Percentiles rank a stretch among this genome's conserved stretches.
These are phyloP conservation scores for Melanotaenia boesemani DNA, from an alignment of 2,797 vertebrate genomes.

Conservation along the genomic window DNA sequence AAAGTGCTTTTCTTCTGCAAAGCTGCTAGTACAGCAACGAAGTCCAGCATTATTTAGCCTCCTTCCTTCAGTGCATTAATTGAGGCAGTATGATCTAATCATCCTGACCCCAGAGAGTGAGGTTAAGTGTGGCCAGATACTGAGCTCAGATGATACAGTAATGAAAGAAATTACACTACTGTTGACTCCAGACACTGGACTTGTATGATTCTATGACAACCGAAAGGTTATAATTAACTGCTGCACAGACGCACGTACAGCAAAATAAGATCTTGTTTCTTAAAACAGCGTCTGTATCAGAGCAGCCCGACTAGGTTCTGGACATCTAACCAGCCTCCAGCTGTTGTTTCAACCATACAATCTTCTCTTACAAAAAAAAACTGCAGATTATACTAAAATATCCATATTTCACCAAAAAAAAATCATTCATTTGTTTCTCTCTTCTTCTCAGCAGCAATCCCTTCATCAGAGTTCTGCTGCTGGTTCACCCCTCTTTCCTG, in stretches of 20 bases:
- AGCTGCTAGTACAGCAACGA: conserved; percentile 48
- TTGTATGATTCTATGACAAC: conserved; percentile 30
- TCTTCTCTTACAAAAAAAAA: too few species aligned
- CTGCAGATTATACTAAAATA: too few species aligned
- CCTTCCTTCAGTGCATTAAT: conserved; percentile 47
- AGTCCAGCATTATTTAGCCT: conserved; percentile 34
- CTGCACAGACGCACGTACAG: not conserved
- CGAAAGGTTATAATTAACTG: not conserved
- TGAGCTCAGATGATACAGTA: conserved; percentile 34
- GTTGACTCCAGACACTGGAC: conserved; percentile 5
- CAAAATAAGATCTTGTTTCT: not conserved
- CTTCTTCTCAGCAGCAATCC: too few species aligned
- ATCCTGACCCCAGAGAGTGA: conserved; percentile 31
- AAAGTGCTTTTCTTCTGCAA: conserved; percentile 31
- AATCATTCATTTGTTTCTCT: too few species aligned
- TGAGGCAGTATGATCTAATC: conserved; percentile 42
- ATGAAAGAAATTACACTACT: conserved; percentile 44
- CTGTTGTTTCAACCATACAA: too few species aligned
- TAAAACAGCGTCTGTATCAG: not conserved
- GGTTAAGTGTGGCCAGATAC: conserved; percentile 58
- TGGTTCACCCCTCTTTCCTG: too few species aligned
- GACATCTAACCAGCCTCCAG: too few species aligned
- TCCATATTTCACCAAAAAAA: too few species aligned
- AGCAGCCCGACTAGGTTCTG: too few species aligned
- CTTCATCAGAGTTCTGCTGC: too few species aligned